Conservation (phyloP, 2,797 vertebrate genomes). For the Rallus crepitans region DNA sequence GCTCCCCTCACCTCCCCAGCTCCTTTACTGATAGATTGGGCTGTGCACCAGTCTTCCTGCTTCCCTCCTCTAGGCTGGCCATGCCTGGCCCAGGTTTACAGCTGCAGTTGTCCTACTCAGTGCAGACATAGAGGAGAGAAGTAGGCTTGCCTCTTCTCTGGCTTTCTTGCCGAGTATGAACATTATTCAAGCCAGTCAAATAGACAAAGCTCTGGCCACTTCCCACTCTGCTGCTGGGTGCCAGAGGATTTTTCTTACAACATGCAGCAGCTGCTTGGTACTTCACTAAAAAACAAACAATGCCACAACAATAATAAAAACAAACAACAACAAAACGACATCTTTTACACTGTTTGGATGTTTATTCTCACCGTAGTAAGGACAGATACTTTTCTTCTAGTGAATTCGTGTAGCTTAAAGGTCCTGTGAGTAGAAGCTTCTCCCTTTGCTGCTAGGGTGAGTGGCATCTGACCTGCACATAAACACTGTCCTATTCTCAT, state of each 20-base stretch:
- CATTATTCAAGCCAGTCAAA: background rate
- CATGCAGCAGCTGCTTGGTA: background rate
- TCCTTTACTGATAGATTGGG: too few relatives aligned
- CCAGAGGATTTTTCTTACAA: background rate
- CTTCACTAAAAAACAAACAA: background rate
- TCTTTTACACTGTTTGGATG: background rate
- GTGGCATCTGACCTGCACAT: background rate
- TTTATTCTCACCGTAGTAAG: background rate
- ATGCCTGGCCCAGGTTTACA: background rate
- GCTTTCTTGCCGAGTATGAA: background rate
- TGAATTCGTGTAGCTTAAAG: background rate
- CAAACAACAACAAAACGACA: too few relatives aligned
- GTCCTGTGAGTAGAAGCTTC: background rate
- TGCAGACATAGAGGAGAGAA: accelerated
- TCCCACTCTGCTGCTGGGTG: background rate
- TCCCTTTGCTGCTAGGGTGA: background rate
- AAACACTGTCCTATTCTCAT: background rate
- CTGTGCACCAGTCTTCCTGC: too few relatives aligned
- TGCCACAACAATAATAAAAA: background rate
- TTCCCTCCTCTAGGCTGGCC: background rate
- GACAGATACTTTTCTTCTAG: background rate
- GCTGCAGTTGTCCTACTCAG: background rate
- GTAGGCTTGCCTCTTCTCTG: background rate
- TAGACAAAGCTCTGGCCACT: background rate
- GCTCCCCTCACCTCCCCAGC: background rate